These are phyloP conservation scores for Augochlora pura DNA, from an alignment of 1,140 invertebrate species.

Conservation along the genomic window DNA sequence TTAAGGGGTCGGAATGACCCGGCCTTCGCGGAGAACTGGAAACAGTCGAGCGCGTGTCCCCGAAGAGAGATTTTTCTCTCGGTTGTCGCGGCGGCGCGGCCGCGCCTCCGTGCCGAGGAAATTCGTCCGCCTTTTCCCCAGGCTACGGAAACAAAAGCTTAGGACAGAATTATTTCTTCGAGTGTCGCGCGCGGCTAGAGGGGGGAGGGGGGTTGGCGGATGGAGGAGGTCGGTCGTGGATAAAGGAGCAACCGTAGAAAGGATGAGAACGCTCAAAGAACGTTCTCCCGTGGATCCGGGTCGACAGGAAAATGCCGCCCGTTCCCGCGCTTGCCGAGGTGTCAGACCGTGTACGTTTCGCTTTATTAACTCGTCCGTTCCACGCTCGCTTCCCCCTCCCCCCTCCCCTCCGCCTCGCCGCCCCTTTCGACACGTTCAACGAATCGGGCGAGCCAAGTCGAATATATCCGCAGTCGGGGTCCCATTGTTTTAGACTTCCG, in stretches of 20 bases:
- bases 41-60: no score
- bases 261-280: constrained; percentile 15
- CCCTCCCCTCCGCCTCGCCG: not conserved
- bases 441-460: not conserved
- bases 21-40: no score
- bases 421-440: not conserved
- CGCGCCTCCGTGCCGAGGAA: not conserved
- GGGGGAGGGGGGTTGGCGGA: not conserved
- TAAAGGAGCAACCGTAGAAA: not conserved
- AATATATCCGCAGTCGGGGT: not conserved
- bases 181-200: not conserved
- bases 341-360: constrained; percentile 37
- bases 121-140: not conserved
- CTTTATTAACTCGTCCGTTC: constrained; percentile 40
- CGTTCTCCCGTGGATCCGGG: constrained; percentile 8
- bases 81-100: not conserved
- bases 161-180: constrained; percentile 23
- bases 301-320: constrained; percentile 32
- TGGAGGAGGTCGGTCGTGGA: not conserved
- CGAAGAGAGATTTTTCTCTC: no score
- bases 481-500: not conserved
- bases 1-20: no score
- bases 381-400: no score
- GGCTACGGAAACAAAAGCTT: not conserved
- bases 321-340: constrained; percentile 2